Base-by-base conservation (phyloP, 2,113 vertebrate genomes). In the Oreochromis tanganicae region DNA sequence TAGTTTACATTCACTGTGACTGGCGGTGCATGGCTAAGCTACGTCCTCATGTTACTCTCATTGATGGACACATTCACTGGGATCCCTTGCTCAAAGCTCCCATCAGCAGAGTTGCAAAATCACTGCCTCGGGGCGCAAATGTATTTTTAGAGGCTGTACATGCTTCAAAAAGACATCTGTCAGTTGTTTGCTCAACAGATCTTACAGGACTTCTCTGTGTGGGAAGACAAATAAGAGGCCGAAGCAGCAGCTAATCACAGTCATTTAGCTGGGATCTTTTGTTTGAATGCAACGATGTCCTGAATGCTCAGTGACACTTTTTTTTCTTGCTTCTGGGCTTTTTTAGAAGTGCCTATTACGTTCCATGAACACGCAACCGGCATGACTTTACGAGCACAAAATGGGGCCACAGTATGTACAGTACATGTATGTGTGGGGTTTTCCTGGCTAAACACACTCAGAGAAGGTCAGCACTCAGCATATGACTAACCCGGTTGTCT, bases 401-500 rank as follows among this genome's bases (percentile, higher is more conserved):
- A 80, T 0, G 82, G 82, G 86, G n/a, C 91, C 66, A 17, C 57
- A 63, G 85, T 93, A 84, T 92, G 89, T 92, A 85, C 73, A 68
- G 87, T 87, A 88, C 91, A 91, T 88, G 75, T 87, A 90, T 88
- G 81, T 88, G 91, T 86, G 38, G 87, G 36, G 80, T 87, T 92
- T 68, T 92, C 85, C 85, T 87, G 59, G 85, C 85, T 88, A 90
- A 93, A 94, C 91, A 93, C 71, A 89, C 89, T 56, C 19, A 12
- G 59, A 88, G 89, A 55, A 83, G 86, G 91, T 88, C 90, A 85
- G 89, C 71, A 9, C 84, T 85, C 82, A 92, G 66, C 88, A 34
- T 56, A 91, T 93, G 91, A 94, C 85, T 94, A 90, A 92, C 73
- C 73, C 82, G 27, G 90, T 89, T 94, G 92, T 95, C 83, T 84